Conservation (phyloP, 2,888 invertebrate species). For the Drosophila colorata region DNA sequence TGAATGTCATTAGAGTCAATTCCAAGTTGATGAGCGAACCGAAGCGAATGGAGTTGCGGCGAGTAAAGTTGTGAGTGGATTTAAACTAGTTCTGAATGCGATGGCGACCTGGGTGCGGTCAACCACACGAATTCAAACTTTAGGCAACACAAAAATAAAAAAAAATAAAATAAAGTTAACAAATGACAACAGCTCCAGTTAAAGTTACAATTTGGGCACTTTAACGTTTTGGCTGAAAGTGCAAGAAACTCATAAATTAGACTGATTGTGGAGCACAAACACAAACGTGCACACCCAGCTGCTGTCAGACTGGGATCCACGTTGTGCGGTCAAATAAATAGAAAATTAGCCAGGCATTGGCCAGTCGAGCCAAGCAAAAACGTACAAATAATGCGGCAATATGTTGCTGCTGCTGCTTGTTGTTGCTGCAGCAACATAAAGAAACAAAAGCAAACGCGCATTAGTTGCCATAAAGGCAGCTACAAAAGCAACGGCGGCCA, state of each 20-base stretch:
- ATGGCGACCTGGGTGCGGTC: conserved; percentile 35
- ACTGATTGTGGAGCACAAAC: conserved; percentile 37
- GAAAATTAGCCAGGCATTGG: conserved; percentile 78
- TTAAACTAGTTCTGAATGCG: conserved; percentile 48
- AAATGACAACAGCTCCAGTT: conserved; percentile 26
- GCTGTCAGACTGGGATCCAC: conserved; percentile 34
- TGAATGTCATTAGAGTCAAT: conserved; percentile 73
- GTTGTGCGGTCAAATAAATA: conserved; percentile 80
- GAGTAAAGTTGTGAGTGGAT: conserved; percentile 19
- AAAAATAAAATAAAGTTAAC: conserved; percentile 8
- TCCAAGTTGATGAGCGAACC: conserved; percentile 64
- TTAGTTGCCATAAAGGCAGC: conserved; percentile 70
- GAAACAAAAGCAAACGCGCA: conserved; percentile 71
- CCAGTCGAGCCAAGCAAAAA: conserved; percentile 42
- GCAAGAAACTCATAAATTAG: conserved; percentile 78
- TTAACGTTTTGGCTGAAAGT: conserved; percentile 62
- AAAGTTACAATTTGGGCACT: conserved; percentile 24
- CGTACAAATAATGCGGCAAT: conserved; percentile 62
- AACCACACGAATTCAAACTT: conserved; percentile 73
- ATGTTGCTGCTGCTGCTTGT: conserved; percentile 33
- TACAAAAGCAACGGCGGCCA: conserved; percentile 49
- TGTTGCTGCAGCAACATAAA: conserved; percentile 60
- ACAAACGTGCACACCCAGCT: conserved; percentile 12
- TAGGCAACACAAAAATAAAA: conserved; percentile 7
- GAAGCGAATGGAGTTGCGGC: conserved; percentile 6